Evolutionary conservation across 2,113 vertebrate species (phyloP), one percentile per base, ranked within the genome.

Genomic region (Choloepus hoffmanni): DNA sequence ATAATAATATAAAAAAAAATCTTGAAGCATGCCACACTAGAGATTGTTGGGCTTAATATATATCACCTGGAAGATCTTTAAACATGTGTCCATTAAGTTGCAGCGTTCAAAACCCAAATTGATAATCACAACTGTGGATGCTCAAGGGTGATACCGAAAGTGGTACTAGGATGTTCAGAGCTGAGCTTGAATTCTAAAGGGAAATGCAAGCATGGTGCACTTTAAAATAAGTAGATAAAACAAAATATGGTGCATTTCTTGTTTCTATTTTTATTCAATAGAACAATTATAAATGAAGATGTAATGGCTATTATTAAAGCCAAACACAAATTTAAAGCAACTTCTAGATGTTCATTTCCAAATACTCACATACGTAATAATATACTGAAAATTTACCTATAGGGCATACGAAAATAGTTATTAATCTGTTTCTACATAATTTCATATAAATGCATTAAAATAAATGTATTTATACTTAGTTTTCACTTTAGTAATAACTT

Each of bases 61-160:
- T 98, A 97, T 97, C 97, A 98, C 94, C 96, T 97, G 94, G 85
- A 97, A 90, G 94, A 94, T 96, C 85, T 97, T 95, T 98, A 96
- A 98, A 94, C 90, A 95, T 95, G 70, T 93, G 92, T 97, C 94
- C 93, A 92, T 94, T 96, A 96, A 96, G 58, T 76, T 89, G 68
- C 78, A 87, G 92, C 67, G 96, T 96, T 98, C 91, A 97, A 97
- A 97, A 96, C 77, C 70, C 92, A 96, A 96, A 96, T 81, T 16
- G 8, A 96, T 96, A 97, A 98, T 96, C 91, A 93, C 77, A 97
- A 93, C 60, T 96, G 78, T 90, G 78, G 87, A 95, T 92, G 77
- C 50, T 95, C 84, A 97, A 96, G 87, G 73, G 65, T 88, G 92
- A 77, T 92, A 96, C 33, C 74, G 1, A 96, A 94, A 97, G 63